phyloP scores from a whole-genome alignment of 2,797 vertebrate species.

The Zenarchopterus dispar region DNA sequence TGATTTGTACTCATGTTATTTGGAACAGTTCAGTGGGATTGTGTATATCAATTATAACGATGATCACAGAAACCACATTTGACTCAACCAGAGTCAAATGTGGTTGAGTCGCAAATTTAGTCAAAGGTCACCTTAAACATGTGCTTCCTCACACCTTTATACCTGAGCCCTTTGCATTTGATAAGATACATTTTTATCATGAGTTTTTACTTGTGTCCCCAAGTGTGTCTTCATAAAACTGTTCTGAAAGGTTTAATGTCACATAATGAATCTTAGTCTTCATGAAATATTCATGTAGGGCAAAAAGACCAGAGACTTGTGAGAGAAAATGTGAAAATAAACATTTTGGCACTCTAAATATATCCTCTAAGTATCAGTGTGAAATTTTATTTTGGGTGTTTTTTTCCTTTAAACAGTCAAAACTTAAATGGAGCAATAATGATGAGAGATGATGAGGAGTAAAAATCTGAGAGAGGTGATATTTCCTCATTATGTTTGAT shows the following conservation, averaged over 20 bases:
- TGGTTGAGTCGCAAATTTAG: constrained; percentile 21
- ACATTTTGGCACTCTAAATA: constrained; percentile 1
- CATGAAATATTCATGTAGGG: constrained; percentile 67
- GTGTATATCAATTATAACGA: constrained; percentile 17
- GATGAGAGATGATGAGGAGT: constrained; percentile 12
- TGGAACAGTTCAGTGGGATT: constrained; percentile 15
- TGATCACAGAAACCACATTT: constrained; percentile 4
- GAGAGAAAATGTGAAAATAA: constrained; percentile 14
- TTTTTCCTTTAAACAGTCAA: neutral
- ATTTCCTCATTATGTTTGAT: constrained; percentile 2
- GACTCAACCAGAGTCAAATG: constrained; percentile 16
- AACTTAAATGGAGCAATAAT: constrained; percentile 28
- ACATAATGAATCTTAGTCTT: constrained; percentile 52
- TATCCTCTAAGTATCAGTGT: constrained; percentile 18
- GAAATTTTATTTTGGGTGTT: constrained; percentile 33
- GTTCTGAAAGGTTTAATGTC: constrained; percentile 53
- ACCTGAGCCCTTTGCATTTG: constrained; percentile 40
- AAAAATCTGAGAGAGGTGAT: constrained; percentile 26
- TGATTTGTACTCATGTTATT: constrained; percentile 20
- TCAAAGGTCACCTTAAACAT: constrained; percentile 38
- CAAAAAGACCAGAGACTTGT: constrained; percentile 47
- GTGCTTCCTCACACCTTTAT: constrained; percentile 35
- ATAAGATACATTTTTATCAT: constrained; percentile 26
- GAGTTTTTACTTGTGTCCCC: constrained; percentile 37
- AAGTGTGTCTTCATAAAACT: constrained; percentile 36